phyloP scores from a whole-genome alignment of 2,888 invertebrate genomes.

The Rosalia funebris region DNA sequence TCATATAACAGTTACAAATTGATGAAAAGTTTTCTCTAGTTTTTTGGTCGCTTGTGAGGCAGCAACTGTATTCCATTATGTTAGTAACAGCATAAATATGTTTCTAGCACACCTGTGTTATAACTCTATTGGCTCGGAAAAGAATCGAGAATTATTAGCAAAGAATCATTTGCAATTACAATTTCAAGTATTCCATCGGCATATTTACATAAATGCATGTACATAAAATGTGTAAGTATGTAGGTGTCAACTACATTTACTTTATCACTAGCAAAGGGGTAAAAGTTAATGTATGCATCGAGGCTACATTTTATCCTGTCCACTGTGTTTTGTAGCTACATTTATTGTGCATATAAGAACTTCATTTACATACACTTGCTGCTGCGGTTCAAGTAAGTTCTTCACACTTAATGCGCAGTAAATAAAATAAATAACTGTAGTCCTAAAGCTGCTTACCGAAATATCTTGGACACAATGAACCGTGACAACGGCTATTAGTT shows the following conservation, averaged over 20 bases:
- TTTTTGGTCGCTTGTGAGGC: too few species aligned
- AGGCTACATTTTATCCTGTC: conserved; percentile 20
- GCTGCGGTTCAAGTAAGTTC: background rate
- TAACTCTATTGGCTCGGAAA: conserved; percentile 1
- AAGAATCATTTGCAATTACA: conserved; percentile 24
- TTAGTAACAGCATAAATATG: background rate
- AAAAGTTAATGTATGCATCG: conserved; percentile 19
- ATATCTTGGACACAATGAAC: conserved; percentile 15
- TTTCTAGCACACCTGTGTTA: background rate
- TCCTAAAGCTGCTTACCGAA: conserved; percentile 4
- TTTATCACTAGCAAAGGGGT: conserved; percentile 19
- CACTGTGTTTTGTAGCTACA: conserved; percentile 17
- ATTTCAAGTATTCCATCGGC: conserved; percentile 12
- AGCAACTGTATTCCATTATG: too few species aligned
- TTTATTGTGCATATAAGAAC: conserved; percentile 24
- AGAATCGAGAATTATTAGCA: conserved; percentile 10
- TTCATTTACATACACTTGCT: conserved; percentile 25
- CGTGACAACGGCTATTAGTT: conserved; percentile 25
- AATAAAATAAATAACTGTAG: conserved; percentile 18
- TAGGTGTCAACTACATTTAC: conserved; percentile 23
- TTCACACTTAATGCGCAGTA: conserved; percentile 11
- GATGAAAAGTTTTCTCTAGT: too few species aligned
- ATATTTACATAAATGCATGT: conserved; percentile 22
- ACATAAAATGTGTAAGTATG: conserved; percentile 20
- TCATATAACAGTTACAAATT: too few species aligned